Conservation (phyloP, 2,113 vertebrate genomes). For the Caranx melampygus region DNA sequence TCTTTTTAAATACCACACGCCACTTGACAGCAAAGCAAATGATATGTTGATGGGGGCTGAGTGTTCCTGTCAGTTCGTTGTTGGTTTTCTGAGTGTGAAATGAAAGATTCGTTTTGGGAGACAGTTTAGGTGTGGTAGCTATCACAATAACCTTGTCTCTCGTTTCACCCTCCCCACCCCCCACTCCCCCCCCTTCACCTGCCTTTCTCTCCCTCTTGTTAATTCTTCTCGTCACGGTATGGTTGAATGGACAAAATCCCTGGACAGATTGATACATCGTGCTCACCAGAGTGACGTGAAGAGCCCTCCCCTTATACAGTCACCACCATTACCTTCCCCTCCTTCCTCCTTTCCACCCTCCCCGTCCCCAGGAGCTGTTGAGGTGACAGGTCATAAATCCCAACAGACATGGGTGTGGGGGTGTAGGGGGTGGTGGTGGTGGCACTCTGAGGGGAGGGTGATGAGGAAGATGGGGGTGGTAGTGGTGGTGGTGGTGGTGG, state of each 20-base stretch:
- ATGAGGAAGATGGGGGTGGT: conserved; percentile 28
- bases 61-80: conserved; percentile 52
- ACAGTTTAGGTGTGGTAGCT: conserved; percentile 48
- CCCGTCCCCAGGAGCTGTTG: conserved; percentile 58
- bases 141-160: conserved; percentile 49
- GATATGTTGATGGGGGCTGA: conserved; percentile 60
- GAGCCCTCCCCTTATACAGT: conserved; percentile 43
- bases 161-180: not conserved
- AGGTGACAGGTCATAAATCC: conserved; percentile 87
- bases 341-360: conserved; percentile 31
- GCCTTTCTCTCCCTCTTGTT: conserved; percentile 44
- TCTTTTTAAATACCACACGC: conserved; percentile 53
- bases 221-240: conserved; percentile 66
- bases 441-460: conserved; percentile 26
- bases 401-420: conserved; percentile 67
- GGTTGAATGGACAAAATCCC: conserved; percentile 73
- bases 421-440: conserved; percentile 13
- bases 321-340: conserved; percentile 43
- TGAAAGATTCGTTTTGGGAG: conserved; percentile 49
- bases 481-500: conserved; percentile 2
- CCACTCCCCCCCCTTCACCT: not conserved
- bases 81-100: conserved; percentile 51
- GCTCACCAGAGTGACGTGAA: conserved; percentile 66
- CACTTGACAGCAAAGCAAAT: conserved; percentile 61
- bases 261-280: conserved; percentile 73